These are phyloP conservation scores for Cheumatopsyche charites DNA, from an alignment of 1,140 invertebrate genomes.

Conservation along the genomic window DNA sequence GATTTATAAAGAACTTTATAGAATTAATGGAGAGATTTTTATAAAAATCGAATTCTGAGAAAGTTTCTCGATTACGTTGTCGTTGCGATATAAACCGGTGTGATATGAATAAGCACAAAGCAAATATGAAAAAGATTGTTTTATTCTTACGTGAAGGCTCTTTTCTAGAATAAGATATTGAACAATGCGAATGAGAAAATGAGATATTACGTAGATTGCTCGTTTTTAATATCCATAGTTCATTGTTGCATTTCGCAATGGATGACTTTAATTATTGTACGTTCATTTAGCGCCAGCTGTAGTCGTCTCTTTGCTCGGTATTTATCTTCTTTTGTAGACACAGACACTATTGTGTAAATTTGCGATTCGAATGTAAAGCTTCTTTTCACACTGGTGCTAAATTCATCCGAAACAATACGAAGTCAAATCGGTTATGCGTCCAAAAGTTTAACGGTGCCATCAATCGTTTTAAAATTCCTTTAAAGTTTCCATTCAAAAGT, in stretches of 20 bases:
- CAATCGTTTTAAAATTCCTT: background rate
- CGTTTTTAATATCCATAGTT: background rate
- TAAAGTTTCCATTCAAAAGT: too few relatives aligned
- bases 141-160: too few relatives aligned
- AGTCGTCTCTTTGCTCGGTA: background rate
- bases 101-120: too few relatives aligned
- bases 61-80: too few relatives aligned
- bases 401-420: conserved; percentile 3
- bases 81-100: too few relatives aligned
- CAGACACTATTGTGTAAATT: conserved; percentile 31
- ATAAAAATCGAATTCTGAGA: background rate
- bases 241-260: conserved; percentile 5
- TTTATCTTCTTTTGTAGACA: conserved; percentile 26
- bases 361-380: conserved; percentile 2
- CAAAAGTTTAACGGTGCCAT: background rate
- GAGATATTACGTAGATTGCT: too few relatives aligned
- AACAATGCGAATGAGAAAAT: too few relatives aligned
- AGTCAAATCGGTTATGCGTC: conserved; percentile 4
- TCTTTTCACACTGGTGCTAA: background rate
- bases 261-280: conserved; percentile 16
- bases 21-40: background rate
- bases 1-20: conserved; percentile 5
- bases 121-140: too few relatives aligned
- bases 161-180: too few relatives aligned
- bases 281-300: background rate